Percentiles rank a stretch among this genome's conserved stretches.
Evolutionary conservation across 92 coral and sea anemone species (phyloP).

Genomic region (Palythoa grandiflora): DNA sequence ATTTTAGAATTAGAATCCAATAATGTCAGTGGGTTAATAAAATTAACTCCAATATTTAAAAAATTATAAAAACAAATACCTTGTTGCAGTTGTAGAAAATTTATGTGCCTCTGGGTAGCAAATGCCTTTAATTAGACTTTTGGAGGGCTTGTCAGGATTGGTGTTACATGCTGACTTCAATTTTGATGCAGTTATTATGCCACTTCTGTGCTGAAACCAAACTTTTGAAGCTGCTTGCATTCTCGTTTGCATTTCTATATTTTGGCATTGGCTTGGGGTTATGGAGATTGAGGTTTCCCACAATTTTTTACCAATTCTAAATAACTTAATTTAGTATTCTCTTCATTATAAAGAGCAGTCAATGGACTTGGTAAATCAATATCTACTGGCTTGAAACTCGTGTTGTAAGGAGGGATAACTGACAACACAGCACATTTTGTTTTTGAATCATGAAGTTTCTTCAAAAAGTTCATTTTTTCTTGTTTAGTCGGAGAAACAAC

Average conservation of each 20-base stretch:
- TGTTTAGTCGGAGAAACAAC: constrained; percentile 10
- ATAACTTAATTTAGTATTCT: constrained; percentile 10
- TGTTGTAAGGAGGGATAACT: constrained; percentile 14
- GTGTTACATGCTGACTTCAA: constrained; percentile 30
- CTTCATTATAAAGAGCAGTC: constrained; percentile 1
- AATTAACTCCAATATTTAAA: too few species aligned
- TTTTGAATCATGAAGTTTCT: not conserved
- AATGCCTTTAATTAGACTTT: constrained; percentile 25
- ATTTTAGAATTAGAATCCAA: too few species aligned
- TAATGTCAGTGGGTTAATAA: too few species aligned
- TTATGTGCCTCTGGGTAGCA: constrained; percentile 42
- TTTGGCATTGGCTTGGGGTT: not conserved
- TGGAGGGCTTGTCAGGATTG: constrained; percentile 34
- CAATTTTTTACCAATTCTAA: not conserved
- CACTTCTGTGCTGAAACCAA: constrained; percentile 38
- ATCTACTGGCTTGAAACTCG: not conserved
- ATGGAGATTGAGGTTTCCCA: not conserved
- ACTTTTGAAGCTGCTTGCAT: constrained; percentile 2
- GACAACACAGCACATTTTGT: constrained; percentile 37
- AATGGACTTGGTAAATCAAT: not conserved
- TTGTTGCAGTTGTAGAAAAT: constrained; percentile 15
- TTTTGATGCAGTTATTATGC: constrained; percentile 15
- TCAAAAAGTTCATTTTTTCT: constrained; percentile 10
- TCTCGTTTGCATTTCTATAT: constrained; percentile 8
- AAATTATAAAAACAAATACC: too few species aligned